These are phyloP conservation scores for Bolborhynchus lineola DNA, from an alignment of 2,113 vertebrate species.

Conservation along the genomic window DNA sequence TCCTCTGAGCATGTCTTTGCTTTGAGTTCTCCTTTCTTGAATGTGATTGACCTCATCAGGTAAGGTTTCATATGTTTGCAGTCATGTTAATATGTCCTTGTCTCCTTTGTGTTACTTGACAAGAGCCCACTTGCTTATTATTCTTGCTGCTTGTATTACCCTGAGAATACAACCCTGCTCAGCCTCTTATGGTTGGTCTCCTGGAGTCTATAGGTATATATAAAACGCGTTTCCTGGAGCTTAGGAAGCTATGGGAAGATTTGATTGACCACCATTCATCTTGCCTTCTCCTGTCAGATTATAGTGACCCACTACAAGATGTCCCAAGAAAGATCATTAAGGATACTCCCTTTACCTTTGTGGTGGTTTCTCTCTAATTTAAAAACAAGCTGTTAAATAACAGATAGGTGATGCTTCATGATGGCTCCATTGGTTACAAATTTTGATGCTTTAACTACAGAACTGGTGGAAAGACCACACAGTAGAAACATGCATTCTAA, in stretches of 20 bases:
- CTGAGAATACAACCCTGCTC: background rate
- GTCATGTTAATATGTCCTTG: background rate
- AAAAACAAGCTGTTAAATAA: background rate
- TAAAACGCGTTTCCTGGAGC: background rate
- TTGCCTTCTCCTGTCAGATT: background rate
- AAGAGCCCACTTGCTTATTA: background rate
- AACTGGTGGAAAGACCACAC: background rate
- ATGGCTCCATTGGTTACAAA: background rate
- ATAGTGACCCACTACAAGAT: background rate
- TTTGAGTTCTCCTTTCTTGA: background rate
- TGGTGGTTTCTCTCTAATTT: background rate
- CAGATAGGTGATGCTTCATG: background rate
- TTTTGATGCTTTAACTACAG: background rate
- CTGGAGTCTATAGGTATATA: background rate
- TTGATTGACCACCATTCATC: background rate
- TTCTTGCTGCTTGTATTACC: background rate
- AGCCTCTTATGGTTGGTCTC: background rate
- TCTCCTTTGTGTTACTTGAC: background rate
- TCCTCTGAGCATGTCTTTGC: background rate
- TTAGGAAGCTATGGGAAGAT: background rate
- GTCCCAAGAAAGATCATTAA: background rate
- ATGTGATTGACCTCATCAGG: background rate
- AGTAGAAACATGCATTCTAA: slow-evolving; percentile 1
- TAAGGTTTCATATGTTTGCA: background rate
- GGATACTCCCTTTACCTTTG: background rate